These are phyloP conservation scores for Empidonax traillii DNA, from an alignment of 2,113 vertebrate genomes.

Conservation along the genomic window DNA sequence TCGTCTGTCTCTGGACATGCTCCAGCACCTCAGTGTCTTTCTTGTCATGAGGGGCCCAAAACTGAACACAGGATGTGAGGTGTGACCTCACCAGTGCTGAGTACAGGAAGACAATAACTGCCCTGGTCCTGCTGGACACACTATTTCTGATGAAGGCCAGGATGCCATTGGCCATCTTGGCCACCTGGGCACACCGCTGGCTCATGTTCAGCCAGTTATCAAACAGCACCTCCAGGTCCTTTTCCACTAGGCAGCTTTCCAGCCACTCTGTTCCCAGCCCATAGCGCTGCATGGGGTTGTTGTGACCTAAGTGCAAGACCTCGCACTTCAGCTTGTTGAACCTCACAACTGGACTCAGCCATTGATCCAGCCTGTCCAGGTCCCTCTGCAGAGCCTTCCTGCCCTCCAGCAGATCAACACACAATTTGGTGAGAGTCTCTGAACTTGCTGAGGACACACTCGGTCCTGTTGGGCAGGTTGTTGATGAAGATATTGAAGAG, in stretches of 20 bases:
- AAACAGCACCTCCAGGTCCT: background rate
- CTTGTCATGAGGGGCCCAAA: background rate
- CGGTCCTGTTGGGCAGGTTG: rapidly evolving
- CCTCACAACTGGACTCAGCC: rapidly evolving
- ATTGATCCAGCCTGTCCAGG: rapidly evolving
- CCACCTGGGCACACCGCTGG: background rate
- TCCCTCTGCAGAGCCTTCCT: background rate
- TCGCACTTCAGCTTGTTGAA: rapidly evolving
- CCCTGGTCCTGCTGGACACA: background rate
- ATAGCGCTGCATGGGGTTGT: rapidly evolving
- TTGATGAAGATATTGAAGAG: background rate
- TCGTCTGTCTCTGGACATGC: background rate
- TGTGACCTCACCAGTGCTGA: rapidly evolving
- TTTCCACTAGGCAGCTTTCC: background rate
- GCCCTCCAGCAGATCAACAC: rapidly evolving
- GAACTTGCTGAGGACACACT: background rate
- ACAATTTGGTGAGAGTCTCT: background rate
- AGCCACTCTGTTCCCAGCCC: background rate
- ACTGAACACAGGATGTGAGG: background rate
- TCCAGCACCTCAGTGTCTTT: background rate
- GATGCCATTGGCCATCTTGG: background rate
- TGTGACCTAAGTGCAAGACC: background rate
- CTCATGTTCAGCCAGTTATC: background rate
- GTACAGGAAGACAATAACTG: rapidly evolving
- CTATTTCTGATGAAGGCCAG: background rate